These are phyloP conservation scores for Drosophila carrolli DNA, from an alignment of 1,140 invertebrate species.

Conservation along the genomic window DNA sequence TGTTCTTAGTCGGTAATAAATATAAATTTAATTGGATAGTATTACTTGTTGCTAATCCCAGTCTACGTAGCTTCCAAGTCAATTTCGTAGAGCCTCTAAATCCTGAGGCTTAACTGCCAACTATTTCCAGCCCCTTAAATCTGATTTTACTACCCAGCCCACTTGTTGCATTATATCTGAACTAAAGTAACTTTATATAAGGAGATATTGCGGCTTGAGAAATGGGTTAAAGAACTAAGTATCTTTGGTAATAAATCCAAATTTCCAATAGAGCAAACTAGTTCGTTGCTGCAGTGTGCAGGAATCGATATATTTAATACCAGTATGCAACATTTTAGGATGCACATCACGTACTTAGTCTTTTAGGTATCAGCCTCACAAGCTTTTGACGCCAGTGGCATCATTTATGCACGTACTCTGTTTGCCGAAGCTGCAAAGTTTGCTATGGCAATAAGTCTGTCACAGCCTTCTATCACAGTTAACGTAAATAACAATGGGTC, in stretches of 20 bases:
- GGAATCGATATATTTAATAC: conserved; percentile 26
- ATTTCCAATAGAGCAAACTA: no score
- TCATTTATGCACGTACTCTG: conserved; percentile 45
- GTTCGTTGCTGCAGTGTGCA: background rate
- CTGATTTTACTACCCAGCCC: background rate
- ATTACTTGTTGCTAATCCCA: background rate
- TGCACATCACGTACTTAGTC: conserved; percentile 36
- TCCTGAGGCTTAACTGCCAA: background rate
- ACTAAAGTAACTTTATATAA: no score
- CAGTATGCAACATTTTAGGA: conserved; percentile 15
- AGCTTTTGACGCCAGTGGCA: conserved; percentile 22
- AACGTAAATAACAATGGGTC: conserved; percentile 10
- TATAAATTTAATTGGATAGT: background rate
- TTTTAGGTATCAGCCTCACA: conserved; percentile 33
- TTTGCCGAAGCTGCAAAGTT: conserved; percentile 26
- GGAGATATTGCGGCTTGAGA: background rate
- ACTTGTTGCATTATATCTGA: conserved; percentile 17
- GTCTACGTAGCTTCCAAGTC: conserved; percentile 2
- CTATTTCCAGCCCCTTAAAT: background rate
- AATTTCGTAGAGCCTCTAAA: background rate
- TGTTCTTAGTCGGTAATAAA: conserved; percentile 18
- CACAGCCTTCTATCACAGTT: conserved; percentile 10
- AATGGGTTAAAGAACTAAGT: background rate
- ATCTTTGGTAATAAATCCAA: background rate
- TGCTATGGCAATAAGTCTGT: conserved; percentile 9